Base-by-base conservation (phyloP, 2,888 invertebrate genomes). In the Heliconius hortense region DNA sequence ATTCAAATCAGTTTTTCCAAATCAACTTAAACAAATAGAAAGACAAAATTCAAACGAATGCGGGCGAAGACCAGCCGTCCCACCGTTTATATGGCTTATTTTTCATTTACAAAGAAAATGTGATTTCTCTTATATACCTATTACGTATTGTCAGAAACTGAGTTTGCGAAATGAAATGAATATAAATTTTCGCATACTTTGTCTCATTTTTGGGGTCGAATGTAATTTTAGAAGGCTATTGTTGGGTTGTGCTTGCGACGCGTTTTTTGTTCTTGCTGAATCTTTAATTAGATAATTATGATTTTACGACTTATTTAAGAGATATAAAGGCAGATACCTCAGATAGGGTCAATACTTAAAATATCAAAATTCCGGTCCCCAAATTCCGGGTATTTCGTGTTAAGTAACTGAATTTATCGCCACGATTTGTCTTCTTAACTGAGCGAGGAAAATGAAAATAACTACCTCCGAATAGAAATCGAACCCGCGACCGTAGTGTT, bases 51-150 rank as follows among this genome's bases (percentile, higher is more conserved):
- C 18, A 26, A 62, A 60, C 43, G 68, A 73, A 73, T 60, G 24
- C 60, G 28, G 21, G n/a, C 53, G 28, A 56, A 74, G 63, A 21
- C 48, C 69, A 31, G 21, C 43, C 24, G 35, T 26, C 26, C 35
- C 39, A 63, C 26, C 53, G 69, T 70, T 64, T 74, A 62, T 24
- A 21, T 69, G 26, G 56, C 67, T 73, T 67, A 67, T 60, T 74
- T 68, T 62, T 28, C 48, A 68, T 68, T 56, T 15, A 70, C 69
- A 74, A 74, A 74, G 63, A 69, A 70, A 74, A 70, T 74, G 69
- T 74, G 62, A 69, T 74, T 74, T 70, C 63, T 69, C 69, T 74
- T 53, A 53, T 56, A n/a, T 56, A 56, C 11, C 10, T 21, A 48
- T 48, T 62, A 48, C 35, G 62, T 35, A 69, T 69, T 74, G 69